Evolutionary conservation across 2,888 invertebrate species (phyloP).

Genomic region (Ditylenchus weischeri): DNA sequence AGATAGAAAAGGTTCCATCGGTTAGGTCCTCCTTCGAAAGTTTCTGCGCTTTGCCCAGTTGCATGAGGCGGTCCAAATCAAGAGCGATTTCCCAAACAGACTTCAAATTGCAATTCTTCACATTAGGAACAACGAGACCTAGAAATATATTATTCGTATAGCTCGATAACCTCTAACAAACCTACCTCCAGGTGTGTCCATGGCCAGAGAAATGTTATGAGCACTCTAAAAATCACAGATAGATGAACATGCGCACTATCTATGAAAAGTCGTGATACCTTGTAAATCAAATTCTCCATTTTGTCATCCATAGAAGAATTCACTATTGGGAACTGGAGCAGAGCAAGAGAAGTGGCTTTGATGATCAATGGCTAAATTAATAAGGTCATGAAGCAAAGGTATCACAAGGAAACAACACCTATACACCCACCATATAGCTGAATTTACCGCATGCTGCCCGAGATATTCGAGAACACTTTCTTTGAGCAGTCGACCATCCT

Average conservation of each 20-base stretch:
- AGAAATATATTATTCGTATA: no score
- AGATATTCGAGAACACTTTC: constrained; percentile 75
- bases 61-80: constrained; percentile 79
- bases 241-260: not conserved
- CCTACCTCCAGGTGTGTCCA: constrained; percentile 80
- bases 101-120: constrained; percentile 80
- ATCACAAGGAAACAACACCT: constrained; percentile 72
- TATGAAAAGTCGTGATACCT: constrained; percentile 56
- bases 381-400: no score
- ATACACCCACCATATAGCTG: constrained; percentile 92
- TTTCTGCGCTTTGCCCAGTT: constrained; percentile 70
- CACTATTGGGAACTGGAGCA: constrained; percentile 74
- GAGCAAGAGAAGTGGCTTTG: constrained; percentile 77
- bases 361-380: no score
- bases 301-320: constrained; percentile 80
- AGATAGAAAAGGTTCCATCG: constrained; percentile 88
- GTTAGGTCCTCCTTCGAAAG: constrained; percentile 75
- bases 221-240: constrained; percentile 61
- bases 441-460: constrained; percentile 65
- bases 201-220: constrained; percentile 94
- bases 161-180: no score
- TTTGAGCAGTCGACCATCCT: constrained; percentile 84
- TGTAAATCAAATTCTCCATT: constrained; percentile 76
- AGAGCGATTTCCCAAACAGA: constrained; percentile 73
- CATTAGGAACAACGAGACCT: constrained; percentile 85